Conservation (phyloP, 2,888 invertebrate genomes). For the Altica lythri region DNA sequence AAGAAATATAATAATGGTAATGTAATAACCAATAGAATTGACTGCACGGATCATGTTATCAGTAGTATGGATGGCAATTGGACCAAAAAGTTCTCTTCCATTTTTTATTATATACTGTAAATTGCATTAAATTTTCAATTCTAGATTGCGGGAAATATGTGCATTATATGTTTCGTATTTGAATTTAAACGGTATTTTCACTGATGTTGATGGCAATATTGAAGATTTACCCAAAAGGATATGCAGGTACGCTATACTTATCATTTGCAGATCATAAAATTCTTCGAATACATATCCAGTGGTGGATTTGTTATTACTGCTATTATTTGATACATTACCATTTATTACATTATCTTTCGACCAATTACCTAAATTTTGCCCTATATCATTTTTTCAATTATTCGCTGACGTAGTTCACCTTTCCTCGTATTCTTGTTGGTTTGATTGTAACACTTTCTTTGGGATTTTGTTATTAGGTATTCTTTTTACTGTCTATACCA, state of each 20-base stretch:
- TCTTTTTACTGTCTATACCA: too few species aligned
- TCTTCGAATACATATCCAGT: too few species aligned
- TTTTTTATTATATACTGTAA: not conserved
- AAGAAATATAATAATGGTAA: slow-evolving; percentile 38
- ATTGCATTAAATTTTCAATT: slow-evolving; percentile 28
- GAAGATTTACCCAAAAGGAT: slow-evolving; percentile 39
- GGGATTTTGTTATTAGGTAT: too few species aligned
- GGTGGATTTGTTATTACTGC: too few species aligned
- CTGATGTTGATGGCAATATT: slow-evolving; percentile 36
- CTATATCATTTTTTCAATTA: too few species aligned
- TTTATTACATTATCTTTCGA: too few species aligned
- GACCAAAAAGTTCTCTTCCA: slow-evolving; percentile 43
- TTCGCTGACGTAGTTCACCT: too few species aligned
- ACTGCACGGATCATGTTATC: slow-evolving; percentile 41
- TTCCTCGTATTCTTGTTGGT: too few species aligned
- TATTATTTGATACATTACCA: too few species aligned
- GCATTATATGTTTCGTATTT: slow-evolving; percentile 38
- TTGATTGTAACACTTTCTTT: too few species aligned
- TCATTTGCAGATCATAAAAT: not conserved
- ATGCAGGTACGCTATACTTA: slow-evolving; percentile 40
- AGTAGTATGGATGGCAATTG: slow-evolving; percentile 44
- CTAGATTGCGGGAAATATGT: slow-evolving; percentile 44
- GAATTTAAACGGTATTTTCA: slow-evolving; percentile 38
- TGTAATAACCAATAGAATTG: slow-evolving; percentile 40
- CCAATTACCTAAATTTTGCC: too few species aligned